Conservation (phyloP, 2,888 invertebrate genomes). For the Lasius platythorax region DNA sequence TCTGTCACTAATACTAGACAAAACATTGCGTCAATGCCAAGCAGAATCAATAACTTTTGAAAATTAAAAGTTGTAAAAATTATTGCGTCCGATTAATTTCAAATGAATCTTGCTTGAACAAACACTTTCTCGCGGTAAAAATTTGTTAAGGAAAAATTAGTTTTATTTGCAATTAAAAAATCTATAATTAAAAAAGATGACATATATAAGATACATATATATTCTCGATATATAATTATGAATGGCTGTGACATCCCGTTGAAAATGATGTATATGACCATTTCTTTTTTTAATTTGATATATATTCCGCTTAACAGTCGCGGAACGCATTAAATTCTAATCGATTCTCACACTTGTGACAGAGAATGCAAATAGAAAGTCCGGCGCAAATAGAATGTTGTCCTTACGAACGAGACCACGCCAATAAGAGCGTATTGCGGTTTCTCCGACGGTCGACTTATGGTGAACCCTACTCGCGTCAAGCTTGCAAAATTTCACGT, state of each 20-base stretch:
- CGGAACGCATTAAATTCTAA: constrained; percentile 68
- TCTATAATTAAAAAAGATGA: background rate
- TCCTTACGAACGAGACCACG: constrained; percentile 76
- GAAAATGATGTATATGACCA: background rate
- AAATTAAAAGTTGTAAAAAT: background rate
- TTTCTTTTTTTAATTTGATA: constrained; percentile 41
- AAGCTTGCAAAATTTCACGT: constrained; percentile 69
- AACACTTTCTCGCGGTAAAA: background rate
- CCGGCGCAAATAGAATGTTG: constrained; percentile 75
- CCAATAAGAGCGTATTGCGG: constrained; percentile 77
- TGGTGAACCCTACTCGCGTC: constrained; percentile 57
- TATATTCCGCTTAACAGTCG: constrained; percentile 55
- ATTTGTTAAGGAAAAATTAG: background rate
- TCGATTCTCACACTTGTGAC: constrained; percentile 77
- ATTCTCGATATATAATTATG: background rate
- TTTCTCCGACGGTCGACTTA: constrained; percentile 52
- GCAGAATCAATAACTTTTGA: background rate
- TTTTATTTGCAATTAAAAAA: background rate
- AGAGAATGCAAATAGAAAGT: constrained; percentile 78
- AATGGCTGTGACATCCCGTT: background rate
- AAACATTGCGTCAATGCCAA: background rate
- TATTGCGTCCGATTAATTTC: background rate
- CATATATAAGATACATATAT: background rate
- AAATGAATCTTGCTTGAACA: background rate
- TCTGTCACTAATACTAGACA: background rate